Evolutionary conservation across 1,140 invertebrate species (phyloP), one percentile per base, ranked within the genome.

Genomic region (Musca vetustissima): DNA sequence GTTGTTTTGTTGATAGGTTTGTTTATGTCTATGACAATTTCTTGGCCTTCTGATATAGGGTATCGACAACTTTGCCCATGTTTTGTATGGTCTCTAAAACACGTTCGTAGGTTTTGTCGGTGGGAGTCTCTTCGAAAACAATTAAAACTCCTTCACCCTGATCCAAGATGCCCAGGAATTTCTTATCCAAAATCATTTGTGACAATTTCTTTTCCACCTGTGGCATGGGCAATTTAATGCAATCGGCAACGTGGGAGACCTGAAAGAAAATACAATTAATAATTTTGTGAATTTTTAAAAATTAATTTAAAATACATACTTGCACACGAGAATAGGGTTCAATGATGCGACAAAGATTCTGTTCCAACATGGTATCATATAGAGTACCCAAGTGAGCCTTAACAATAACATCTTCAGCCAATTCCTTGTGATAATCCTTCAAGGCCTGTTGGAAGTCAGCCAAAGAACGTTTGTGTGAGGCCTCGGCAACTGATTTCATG

Each of bases 171-270:
- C 97, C 96, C 85, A 91, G 89, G 72, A 99, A 90, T 83, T 99
- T 99, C 73, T 97, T 96, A 83, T 99, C 98, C 76, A 99, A 85
- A 81, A 99, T 99, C 98, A 99, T 99, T 84, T 99, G 98, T 24
- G 97, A 98, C 17, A 99, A 84, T 85, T 99, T 99, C 84, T 98
- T 97, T 83, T 99, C 98, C 53, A 99, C 97, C 85, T 92, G 90
- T 61, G 92, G 87, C 84, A 94, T 90, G 11, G 93, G 90, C 52
- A 98, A 85, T 78, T 95, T 91, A 85, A 98, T 98, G 69, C 90
- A 89, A 70, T 90, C 88, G 15, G 96, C 92, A 74, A 97, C 89
- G 81, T 94, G 91, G 28, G 88, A 84, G 7, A 95, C 91, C 88
- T 92, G 53, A 15, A 74, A 78, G 70, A 55, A 73, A 25, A 4